These are phyloP conservation scores for Spilogale gracilis DNA, from an alignment of 2,113 vertebrate species.

Conservation along the genomic window DNA sequence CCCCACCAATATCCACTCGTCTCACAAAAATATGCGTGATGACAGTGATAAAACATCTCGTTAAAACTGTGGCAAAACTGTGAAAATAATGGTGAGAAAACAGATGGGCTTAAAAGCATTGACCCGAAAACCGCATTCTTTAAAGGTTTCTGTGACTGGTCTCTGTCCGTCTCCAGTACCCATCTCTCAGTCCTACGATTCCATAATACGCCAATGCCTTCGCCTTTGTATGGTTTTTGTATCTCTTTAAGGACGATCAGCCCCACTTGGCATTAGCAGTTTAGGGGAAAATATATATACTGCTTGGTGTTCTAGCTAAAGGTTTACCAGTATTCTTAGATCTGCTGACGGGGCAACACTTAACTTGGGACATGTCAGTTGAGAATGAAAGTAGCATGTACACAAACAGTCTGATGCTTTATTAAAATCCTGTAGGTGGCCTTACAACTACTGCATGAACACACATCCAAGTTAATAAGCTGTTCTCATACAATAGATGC, in stretches of 20 bases:
- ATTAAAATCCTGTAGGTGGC: slow-evolving; percentile 75
- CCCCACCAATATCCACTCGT: not conserved
- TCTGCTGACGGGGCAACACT: slow-evolving; percentile 69
- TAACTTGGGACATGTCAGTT: slow-evolving; percentile 80
- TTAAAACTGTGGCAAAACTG: slow-evolving; percentile 73
- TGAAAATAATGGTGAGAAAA: slow-evolving; percentile 70
- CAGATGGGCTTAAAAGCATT: slow-evolving; percentile 68
- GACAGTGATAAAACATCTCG: slow-evolving; percentile 74
- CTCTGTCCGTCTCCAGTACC: slow-evolving; percentile 60
- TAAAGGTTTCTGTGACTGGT: slow-evolving; percentile 65
- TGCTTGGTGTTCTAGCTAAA: slow-evolving; percentile 77
- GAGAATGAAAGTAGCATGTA: slow-evolving; percentile 79
- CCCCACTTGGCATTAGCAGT: slow-evolving; percentile 64
- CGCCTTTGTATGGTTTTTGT: slow-evolving; percentile 82
- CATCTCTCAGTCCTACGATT: slow-evolving; percentile 76
- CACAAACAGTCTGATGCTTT: slow-evolving; percentile 74
- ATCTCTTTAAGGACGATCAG: slow-evolving; percentile 66
- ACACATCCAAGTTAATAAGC: slow-evolving; percentile 75
- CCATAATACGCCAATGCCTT: slow-evolving; percentile 77
- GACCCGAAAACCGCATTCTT: slow-evolving; percentile 35
- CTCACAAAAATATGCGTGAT: slow-evolving; percentile 57
- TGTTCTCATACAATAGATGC: slow-evolving; percentile 71
- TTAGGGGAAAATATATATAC: slow-evolving; percentile 33
- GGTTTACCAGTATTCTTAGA: slow-evolving; percentile 80
- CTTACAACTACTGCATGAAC: slow-evolving; percentile 71